These are phyloP conservation scores for Arctopsyche grandis DNA, from an alignment of 1,140 invertebrate genomes.

Conservation along the genomic window DNA sequence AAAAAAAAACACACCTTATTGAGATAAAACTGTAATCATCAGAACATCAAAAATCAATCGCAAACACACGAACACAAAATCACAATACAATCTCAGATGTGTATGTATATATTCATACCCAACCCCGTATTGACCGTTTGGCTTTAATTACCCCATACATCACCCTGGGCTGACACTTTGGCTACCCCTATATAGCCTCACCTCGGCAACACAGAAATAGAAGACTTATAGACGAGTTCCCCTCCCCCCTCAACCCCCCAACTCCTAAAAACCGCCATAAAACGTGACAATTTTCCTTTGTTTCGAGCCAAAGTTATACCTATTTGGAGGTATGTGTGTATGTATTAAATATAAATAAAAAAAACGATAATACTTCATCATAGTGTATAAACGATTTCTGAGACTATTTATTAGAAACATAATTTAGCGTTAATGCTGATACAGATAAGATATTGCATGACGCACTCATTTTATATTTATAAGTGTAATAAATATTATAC, in stretches of 20 bases:
- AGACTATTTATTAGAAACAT: not conserved
- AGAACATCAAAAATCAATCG: not conserved
- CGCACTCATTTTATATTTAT: too few relatives aligned
- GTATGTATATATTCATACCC: not conserved
- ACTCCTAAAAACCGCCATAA: constrained; percentile 11
- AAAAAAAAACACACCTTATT: too few relatives aligned
- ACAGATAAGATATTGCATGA: not conserved
- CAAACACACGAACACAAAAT: not conserved
- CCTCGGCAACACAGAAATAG: not conserved
- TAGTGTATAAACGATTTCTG: not conserved
- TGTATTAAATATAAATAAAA: not conserved
- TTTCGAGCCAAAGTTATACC: not conserved
- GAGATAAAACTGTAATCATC: too few relatives aligned
- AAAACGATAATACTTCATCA: constrained; percentile 5
- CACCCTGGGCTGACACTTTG: constrained; percentile 11
- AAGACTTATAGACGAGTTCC: constrained; percentile 4
- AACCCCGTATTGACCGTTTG: constrained; percentile 32
- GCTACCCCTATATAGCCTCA: constrained; percentile 14
- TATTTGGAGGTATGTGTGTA: too few relatives aligned
- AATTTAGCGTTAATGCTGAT: constrained; percentile 4
- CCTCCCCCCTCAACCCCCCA: too few relatives aligned
- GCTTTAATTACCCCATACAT: constrained; percentile 38
- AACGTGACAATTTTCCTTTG: constrained; percentile 20
- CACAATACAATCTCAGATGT: not conserved
- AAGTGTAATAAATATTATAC: not conserved